These are phyloP conservation scores for Phrynocephalus forsythii DNA, from an alignment of 2,797 vertebrate genomes.

Conservation along the genomic window DNA sequence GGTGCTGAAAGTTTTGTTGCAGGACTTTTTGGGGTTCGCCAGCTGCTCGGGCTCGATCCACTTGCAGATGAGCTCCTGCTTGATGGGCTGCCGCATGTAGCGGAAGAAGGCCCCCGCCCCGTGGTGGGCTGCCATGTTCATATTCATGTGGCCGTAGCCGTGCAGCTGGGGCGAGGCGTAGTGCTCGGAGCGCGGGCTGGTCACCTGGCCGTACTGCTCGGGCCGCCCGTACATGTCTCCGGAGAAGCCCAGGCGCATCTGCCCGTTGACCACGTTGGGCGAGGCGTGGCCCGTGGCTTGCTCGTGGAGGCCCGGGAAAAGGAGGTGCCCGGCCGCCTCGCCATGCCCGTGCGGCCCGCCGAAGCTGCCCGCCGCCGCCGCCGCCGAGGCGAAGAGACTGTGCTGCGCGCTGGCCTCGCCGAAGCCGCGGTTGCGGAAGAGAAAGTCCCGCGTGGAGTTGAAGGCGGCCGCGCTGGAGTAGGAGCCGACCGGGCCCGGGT, in stretches of 20 bases:
- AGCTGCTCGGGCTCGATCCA: slow-evolving; percentile 98
- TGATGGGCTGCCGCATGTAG: slow-evolving; percentile 97
- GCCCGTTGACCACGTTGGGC: slow-evolving; percentile 96
- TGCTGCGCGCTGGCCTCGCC: slow-evolving; percentile 92
- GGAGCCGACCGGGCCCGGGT: slow-evolving; percentile 95
- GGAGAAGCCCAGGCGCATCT: slow-evolving; percentile 98
- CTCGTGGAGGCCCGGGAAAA: slow-evolving; percentile 97
- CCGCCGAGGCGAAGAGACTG: slow-evolving; percentile 77
- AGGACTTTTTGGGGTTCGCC: slow-evolving; percentile 95
- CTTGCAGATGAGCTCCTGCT: slow-evolving; percentile 98
- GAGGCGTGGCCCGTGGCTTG: slow-evolving; percentile 94
- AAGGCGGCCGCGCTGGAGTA: slow-evolving; percentile 94
- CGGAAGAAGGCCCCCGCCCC: slow-evolving; percentile 97
- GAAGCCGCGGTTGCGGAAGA: slow-evolving; percentile 97
- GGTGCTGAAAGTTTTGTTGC: slow-evolving; percentile 98
- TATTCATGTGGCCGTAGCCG: slow-evolving; percentile 98
- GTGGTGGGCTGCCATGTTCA: slow-evolving; percentile 99
- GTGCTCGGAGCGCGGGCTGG: slow-evolving; percentile 95
- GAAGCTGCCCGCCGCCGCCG: slow-evolving; percentile 89
- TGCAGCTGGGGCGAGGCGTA: slow-evolving; percentile 96
- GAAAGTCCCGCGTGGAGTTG: slow-evolving; percentile 99
- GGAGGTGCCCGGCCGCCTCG: slow-evolving; percentile 95
- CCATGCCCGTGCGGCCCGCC: slow-evolving; percentile 92
- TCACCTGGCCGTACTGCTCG: slow-evolving; percentile 97
- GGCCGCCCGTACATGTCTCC: slow-evolving; percentile 98